Base-by-base conservation (phyloP, 2,888 invertebrate species). In the Acanthopleura granulata region DNA sequence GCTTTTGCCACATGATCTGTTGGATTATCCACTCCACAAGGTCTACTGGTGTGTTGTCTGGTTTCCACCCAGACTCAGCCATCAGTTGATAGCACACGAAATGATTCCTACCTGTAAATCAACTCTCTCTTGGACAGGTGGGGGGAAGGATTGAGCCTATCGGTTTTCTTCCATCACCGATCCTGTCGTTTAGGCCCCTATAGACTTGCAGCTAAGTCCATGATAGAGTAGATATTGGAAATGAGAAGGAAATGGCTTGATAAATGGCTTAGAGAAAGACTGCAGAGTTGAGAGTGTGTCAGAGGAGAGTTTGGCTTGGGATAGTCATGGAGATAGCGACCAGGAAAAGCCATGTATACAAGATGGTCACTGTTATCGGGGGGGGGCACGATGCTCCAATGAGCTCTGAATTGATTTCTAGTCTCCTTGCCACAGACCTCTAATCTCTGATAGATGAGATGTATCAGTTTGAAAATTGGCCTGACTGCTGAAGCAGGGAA, bases 361-460 rank as follows among this genome's bases (percentile, higher is more conserved):
- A 57, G 57, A 57, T 57, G 57, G 57, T 57, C 57, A 57, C 6
- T 12, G n/a, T 57, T 57, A 57, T 57, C 57, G 57, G 57, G 40
- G 40, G 6, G 57, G 57, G 40, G 40, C 40, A 40, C 40, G 40
- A 40, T 40, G 57, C 57, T 57, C 18, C n/a, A 18, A 57, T 18
- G 57, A 57, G 57, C 57, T 22, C 57, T 66, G 66, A 66, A 66
- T 66, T 66, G 66, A 66, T 66, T 66, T 66, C 27, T 25, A 22
- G 16, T 27, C 22, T 16, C 16, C 29, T 27, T 66, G 15, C 66
- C 29, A 66, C 25, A 66, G 66, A 66, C 16, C 66, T 66, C 25
- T 66, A 66, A 66, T 66, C 66, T 27, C 16, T 22, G 29, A 25
- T 66, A 66, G 66, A 66, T 27, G 25, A 27, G 66, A 22, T 66